These are phyloP conservation scores for Leptopterna dolabrata DNA, from an alignment of 2,888 invertebrate species.

Conservation along the genomic window DNA sequence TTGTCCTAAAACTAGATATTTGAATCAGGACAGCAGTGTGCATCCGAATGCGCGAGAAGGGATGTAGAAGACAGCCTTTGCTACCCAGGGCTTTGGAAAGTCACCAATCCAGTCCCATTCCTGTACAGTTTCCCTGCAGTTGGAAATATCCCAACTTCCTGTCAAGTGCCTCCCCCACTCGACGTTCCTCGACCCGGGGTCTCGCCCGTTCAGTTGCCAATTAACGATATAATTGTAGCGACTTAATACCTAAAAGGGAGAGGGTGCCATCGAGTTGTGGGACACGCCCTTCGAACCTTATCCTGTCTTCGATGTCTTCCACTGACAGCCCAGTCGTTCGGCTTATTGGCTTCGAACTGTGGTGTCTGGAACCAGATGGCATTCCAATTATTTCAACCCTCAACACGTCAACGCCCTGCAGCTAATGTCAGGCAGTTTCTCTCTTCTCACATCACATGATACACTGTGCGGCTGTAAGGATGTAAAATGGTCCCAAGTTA, in stretches of 20 bases:
- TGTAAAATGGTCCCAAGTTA: too few species aligned
- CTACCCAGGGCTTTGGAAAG: not conserved
- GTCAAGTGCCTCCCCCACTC: not conserved
- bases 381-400: not conserved
- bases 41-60: too few species aligned
- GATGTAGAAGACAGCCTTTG: too few species aligned
- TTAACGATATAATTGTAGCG: slow-evolving; percentile 16
- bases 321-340: not conserved
- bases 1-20: too few species aligned
- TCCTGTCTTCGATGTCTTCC: not conserved
- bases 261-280: not conserved
- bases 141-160: not conserved
- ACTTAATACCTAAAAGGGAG: not conserved
- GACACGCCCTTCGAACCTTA: not conserved
- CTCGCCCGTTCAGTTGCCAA: not conserved
- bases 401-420: not conserved
- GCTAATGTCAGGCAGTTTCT: too few species aligned
- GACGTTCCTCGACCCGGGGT: not conserved
- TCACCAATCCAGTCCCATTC: not conserved
- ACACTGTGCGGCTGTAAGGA: too few species aligned
- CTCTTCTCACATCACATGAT: too few species aligned
- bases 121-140: not conserved
- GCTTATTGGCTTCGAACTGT: not conserved
- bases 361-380: not conserved
- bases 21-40: too few species aligned